Conservation (phyloP, 2,888 invertebrate species). For the Cyrtodaria siliqua region DNA sequence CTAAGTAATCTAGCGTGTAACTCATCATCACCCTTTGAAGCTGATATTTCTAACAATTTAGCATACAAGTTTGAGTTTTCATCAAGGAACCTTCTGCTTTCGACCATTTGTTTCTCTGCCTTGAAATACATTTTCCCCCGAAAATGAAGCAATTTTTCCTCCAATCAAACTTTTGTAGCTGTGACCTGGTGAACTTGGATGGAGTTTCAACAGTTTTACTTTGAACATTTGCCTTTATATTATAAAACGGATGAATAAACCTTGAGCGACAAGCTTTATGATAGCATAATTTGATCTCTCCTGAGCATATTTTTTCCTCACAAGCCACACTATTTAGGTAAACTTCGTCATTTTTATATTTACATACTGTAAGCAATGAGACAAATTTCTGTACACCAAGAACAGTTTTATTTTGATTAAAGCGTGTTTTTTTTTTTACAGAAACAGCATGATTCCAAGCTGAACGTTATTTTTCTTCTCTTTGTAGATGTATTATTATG, state of each 20-base stretch:
- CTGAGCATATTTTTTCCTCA: neutral
- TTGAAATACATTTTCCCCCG: conserved; percentile 19
- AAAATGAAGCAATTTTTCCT: conserved; percentile 16
- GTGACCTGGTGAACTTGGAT: too few species aligned
- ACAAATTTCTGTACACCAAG: conserved; percentile 1
- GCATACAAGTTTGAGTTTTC: neutral
- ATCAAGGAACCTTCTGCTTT: neutral
- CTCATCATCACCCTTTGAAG: neutral
- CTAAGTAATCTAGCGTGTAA: conserved; percentile 14
- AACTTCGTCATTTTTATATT: neutral
- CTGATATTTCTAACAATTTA: conserved; percentile 3
- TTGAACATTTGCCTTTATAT: neutral
- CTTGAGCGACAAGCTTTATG: neutral
- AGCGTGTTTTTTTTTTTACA: conserved; percentile 2
- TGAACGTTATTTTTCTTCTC: neutral
- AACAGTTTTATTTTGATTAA: neutral
- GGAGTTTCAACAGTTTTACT: too few species aligned
- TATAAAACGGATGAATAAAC: conserved; percentile 9
- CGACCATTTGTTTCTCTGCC: conserved; percentile 5
- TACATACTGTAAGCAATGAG: conserved; percentile 3
- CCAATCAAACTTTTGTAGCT: too few species aligned
- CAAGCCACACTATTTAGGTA: neutral
- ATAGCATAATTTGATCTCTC: neutral
- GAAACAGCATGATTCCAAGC: neutral
- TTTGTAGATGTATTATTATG: too few species aligned